Evolutionary conservation across 2,113 vertebrate species (phyloP).

Genomic region (Lucifuga dentata): DNA sequence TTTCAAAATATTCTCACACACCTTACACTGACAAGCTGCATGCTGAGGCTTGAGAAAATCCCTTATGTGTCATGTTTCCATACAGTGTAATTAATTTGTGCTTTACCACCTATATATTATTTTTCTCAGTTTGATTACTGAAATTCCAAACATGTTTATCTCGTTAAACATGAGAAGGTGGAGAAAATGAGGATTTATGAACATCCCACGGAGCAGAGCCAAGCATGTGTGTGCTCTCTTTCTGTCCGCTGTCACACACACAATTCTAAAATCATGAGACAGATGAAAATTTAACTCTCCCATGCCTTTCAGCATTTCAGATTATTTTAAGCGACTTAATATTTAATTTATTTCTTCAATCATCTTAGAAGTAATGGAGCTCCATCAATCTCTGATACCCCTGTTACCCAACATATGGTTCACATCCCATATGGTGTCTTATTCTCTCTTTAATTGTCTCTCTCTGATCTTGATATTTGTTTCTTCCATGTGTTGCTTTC

Average conservation of each 20-base stretch:
- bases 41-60: no score
- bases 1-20: no score
- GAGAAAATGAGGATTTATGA: no score
- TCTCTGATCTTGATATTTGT: conserved; percentile 55
- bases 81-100: no score
- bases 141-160: no score
- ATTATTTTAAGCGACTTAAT: conserved; percentile 74
- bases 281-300: conserved; percentile 54
- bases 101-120: no score
- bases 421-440: conserved; percentile 78
- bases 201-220: no score
- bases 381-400: conserved; percentile 70
- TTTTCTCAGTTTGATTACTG: no score
- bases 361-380: conserved; percentile 74
- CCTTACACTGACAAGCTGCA: no score
- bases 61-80: no score
- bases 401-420: conserved; percentile 82
- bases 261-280: conserved; percentile 40
- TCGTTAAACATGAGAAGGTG: no score
- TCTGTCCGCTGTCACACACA: conserved; percentile 8
- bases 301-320: conserved; percentile 57
- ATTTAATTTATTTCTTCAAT: conserved; percentile 82
- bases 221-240: no score
- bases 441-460: conserved; percentile 52
- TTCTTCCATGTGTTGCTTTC: conserved; percentile 17